Base-by-base conservation (phyloP, 2,797 vertebrate genomes). In the Karalla daura region DNA sequence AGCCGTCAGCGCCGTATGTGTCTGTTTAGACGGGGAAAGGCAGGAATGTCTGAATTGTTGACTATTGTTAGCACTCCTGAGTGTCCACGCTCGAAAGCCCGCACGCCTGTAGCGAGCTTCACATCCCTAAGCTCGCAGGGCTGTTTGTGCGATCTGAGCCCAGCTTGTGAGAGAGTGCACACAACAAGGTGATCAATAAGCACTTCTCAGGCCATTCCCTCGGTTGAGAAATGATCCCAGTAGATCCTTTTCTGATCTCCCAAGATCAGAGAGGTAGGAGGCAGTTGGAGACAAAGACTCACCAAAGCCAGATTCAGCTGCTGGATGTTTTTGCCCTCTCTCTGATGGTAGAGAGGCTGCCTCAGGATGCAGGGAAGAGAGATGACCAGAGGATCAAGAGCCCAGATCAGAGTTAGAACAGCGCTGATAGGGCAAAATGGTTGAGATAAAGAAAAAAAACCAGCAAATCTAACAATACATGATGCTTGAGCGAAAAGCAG, bases 101-200 rank as follows among this genome's bases (percentile, higher is more conserved):
- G 59, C 18, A 5, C 14, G 59, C 61, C n/a, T 67, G 59, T 60
- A 40, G 51, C 47, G 58, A 78, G 70, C 67, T 70, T 70, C 81
- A 67, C 67, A 44, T 74, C 70, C 74, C 44, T 60, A 17, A 62
- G 71, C 75, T 78, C 11, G 50, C 69, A 67, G 71, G 63, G 76
- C 65, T 77, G 72, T 84, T 81, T 85, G 81, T 83, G 83, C 75
- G 88, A 85, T 84, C 71, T 72, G 71, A 77, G 79, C 76, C 76
- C 66, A 50, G 70, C 40, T 53, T 70, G 81, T 55, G 79, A 53
- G 63, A 79, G 76, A 76, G 85, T 54, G 75, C 81, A 83, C 87
- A 86, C 86, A 86, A 89, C 81, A 80, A 71, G 76, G 83, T 90
- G 88, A 92, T 92, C 91, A 87, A 92, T 92, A 90, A 91, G 86